Conservation (phyloP, 2,113 vertebrate species). For the Cyphomyrus plagiostoma region DNA sequence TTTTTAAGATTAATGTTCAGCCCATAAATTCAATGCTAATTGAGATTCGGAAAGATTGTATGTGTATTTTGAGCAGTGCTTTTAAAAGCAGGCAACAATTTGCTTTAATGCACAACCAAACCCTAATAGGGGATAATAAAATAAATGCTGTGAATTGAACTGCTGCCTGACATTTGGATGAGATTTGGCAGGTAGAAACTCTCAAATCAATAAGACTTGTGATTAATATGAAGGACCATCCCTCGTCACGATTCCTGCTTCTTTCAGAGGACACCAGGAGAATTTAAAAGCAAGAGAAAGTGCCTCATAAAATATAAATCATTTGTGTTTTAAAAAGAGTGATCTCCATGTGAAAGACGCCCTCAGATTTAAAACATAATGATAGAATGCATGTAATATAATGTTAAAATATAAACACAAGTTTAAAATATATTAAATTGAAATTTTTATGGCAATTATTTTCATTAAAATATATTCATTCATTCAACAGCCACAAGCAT, state of each 20-base stretch:
- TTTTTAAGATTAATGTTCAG: not conserved
- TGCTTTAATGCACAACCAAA: not conserved
- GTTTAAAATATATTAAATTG: not conserved
- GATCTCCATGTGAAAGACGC: not conserved
- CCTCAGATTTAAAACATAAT: not conserved
- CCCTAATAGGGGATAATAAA: not conserved
- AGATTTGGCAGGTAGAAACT: not conserved
- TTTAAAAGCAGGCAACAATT: constrained; percentile 6
- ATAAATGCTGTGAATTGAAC: constrained; percentile 11
- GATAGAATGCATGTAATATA: not conserved
- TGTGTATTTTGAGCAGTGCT: not conserved
- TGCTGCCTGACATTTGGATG: constrained; percentile 10
- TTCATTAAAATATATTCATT: not conserved
- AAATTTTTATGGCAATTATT: not conserved
- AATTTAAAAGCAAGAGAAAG: not conserved
- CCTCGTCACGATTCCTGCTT: not conserved
- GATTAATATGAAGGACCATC: constrained; percentile 1
- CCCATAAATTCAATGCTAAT: not conserved
- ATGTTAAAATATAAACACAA: not conserved
- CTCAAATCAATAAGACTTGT: not conserved
- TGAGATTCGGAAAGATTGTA: not conserved
- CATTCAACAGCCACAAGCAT: not conserved
- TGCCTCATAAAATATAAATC: not conserved
- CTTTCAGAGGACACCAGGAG: not conserved
- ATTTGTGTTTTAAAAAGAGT: not conserved